Conservation (phyloP, 2,888 invertebrate species). For the Polylopha cassiicola region DNA sequence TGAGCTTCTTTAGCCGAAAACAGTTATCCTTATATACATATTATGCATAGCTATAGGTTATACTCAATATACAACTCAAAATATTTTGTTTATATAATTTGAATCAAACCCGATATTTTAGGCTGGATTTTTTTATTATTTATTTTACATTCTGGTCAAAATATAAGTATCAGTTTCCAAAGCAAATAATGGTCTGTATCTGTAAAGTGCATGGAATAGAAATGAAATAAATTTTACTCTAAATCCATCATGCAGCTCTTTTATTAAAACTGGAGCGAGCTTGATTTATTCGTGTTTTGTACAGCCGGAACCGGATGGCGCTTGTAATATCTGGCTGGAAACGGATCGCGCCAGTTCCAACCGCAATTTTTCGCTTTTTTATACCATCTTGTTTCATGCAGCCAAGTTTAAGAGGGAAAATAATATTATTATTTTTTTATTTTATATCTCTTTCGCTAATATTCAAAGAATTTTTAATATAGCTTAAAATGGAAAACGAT, state of each 20-base stretch:
- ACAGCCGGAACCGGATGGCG: conserved; percentile 57
- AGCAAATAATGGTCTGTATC: too few species aligned
- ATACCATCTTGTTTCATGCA: conserved; percentile 42
- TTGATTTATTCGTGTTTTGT: conserved; percentile 63
- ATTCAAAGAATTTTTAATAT: too few species aligned
- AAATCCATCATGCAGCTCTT: conserved; percentile 35
- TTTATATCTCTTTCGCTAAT: too few species aligned
- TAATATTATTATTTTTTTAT: conserved; percentile 25
- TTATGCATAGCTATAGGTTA: too few species aligned
- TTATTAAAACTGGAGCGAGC: conserved; percentile 54
- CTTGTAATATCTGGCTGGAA: conserved; percentile 56
- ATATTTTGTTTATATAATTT: too few species aligned
- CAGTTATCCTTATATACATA: too few species aligned
- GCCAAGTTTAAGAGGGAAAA: conserved; percentile 33
- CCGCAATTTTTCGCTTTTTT: conserved; percentile 53
- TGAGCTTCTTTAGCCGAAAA: conserved; percentile 13
- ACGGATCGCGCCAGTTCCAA: conserved; percentile 42
- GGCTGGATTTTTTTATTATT: too few species aligned
- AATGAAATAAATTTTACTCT: conserved; percentile 24
- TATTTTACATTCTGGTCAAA: too few species aligned
- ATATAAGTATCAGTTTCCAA: too few species aligned
- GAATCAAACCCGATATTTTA: too few species aligned
- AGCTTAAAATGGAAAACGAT: too few species aligned
- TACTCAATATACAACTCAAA: too few species aligned
- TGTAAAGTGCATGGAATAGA: conserved; percentile 6